A percentile compares a stretch with the other conserved stretches of the same genome.
These are phyloP conservation scores for Zygothrica quintamaculata DNA, from an alignment of 2,888 invertebrate genomes.

Conservation along the genomic window DNA sequence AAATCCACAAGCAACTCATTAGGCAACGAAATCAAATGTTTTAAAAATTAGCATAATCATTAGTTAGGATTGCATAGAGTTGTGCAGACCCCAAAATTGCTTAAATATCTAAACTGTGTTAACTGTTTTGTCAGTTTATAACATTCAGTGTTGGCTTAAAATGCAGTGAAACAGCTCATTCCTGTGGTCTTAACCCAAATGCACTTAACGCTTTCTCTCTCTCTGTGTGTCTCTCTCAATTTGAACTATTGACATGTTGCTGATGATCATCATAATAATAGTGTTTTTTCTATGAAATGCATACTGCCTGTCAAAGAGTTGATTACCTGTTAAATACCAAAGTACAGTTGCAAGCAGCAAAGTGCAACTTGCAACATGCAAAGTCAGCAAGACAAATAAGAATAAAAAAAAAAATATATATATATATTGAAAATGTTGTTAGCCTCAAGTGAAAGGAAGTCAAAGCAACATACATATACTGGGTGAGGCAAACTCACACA, in stretches of 20 bases:
- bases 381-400: slow-evolving; percentile 47
- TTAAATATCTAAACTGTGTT: no score
- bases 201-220: not conserved
- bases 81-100: no score
- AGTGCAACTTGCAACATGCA: slow-evolving; percentile 48
- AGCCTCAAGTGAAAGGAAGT: slow-evolving; percentile 32
- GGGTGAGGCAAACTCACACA: no score
- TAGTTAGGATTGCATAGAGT: no score
- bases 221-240: not conserved
- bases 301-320: slow-evolving; percentile 33
- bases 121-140: not conserved
- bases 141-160: no score
- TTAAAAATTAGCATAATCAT: no score
- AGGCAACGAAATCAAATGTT: not conserved
- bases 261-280: slow-evolving; percentile 46
- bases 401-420: slow-evolving; percentile 7
- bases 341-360: not conserved
- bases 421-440: no score
- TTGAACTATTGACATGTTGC: slow-evolving; percentile 28
- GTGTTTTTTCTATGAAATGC: slow-evolving; percentile 9
- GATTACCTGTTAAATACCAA: slow-evolving; percentile 31
- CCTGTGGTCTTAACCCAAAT: not conserved
- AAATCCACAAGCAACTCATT: not conserved
- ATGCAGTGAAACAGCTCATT: no score
- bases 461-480: no score